A percentile compares a stretch with the other conserved stretches of the same genome.
Conservation (phyloP, 2,797 vertebrate genomes). For the Mormyrus hasselquistii region DNA sequence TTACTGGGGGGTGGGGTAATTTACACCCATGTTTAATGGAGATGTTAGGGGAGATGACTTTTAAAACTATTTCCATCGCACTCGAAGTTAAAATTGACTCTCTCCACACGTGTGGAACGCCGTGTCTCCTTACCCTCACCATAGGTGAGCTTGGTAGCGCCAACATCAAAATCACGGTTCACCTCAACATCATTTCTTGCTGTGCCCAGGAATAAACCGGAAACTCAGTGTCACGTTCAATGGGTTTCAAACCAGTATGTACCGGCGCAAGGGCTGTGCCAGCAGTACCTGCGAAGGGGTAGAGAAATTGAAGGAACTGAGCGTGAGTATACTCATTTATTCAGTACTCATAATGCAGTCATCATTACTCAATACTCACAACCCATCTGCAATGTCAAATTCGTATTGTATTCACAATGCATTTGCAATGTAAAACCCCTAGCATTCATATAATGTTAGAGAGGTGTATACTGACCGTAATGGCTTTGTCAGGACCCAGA, state of each 20-base stretch:
- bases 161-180: not conserved
- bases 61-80: not conserved
- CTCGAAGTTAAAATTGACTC: not conserved
- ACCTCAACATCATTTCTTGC: not conserved
- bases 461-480: not conserved
- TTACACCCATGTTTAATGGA: not conserved
- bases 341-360: not conserved
- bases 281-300: conserved; percentile 89
- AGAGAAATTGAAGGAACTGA: conserved; percentile 73
- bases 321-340: conserved; percentile 62
- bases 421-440: not conserved
- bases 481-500: not conserved
- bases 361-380: not conserved
- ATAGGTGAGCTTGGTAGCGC: not conserved
- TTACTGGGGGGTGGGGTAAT: too few species aligned
- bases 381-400: not conserved
- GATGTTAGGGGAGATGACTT: not conserved
- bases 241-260: conserved; percentile 60
- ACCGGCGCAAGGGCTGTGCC: conserved; percentile 71
- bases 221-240: conserved; percentile 61
- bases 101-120: not conserved
- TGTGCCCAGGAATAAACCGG: conserved; percentile 59
- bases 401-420: not conserved
- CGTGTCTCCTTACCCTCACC: not conserved
- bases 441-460: not conserved